Percentiles rank a stretch among this genome's conserved stretches.
phyloP scores from a whole-genome alignment of 2,797 vertebrate genomes.

The Tenualosa thibaudeaui region DNA sequence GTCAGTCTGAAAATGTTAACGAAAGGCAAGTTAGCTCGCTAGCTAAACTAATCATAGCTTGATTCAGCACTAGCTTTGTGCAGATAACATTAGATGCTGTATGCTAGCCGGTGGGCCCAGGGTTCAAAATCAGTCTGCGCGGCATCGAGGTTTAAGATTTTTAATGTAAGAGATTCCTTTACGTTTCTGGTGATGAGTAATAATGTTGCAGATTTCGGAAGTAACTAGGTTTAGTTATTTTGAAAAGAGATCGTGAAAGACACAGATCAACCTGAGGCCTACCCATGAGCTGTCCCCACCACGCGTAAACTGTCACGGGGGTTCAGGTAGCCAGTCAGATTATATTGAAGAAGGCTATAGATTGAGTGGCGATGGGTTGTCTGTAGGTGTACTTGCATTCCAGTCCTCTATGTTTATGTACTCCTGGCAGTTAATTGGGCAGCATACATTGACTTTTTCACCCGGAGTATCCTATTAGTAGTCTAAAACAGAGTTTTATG shows the following conservation, averaged over 20 bases:
- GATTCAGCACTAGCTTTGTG: conserved; percentile 24
- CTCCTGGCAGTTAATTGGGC: background rate
- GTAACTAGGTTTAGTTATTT: background rate
- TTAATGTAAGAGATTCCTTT: background rate
- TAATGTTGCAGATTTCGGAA: background rate
- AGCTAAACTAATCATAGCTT: conserved; percentile 19
- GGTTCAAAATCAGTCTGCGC: background rate
- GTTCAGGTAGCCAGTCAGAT: conserved; percentile 17
- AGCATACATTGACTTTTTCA: background rate
- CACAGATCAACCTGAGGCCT: conserved; percentile 4
- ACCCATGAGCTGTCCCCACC: conserved; percentile 4
- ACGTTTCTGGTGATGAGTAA: background rate
- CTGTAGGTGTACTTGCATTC: background rate
- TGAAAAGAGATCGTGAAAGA: background rate
- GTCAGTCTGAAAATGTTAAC: background rate
- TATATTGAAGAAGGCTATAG: background rate
- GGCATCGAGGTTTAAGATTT: background rate
- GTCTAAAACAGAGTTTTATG: background rate
- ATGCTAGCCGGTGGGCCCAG: background rate
- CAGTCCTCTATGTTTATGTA: background rate
- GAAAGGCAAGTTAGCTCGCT: conserved; percentile 19
- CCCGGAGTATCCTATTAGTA: background rate
- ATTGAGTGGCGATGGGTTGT: background rate
- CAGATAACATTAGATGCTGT: conserved; percentile 20
- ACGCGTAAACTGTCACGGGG: conserved; percentile 23